phyloP scores from a whole-genome alignment of 1,140 invertebrate genomes.

The Plectrocnemia conspersa region DNA sequence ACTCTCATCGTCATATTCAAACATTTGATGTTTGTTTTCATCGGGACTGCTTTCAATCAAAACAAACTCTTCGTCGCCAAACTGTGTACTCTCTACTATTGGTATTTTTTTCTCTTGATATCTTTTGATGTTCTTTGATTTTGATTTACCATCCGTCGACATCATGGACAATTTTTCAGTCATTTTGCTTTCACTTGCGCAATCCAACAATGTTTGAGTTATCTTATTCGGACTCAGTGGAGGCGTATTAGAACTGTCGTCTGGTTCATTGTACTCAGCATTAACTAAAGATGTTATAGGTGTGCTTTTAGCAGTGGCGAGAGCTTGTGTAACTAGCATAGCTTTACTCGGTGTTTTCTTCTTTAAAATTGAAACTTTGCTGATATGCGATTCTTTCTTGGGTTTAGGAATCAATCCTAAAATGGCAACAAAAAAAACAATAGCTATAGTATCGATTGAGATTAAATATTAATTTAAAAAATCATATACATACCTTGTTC shows the following conservation, averaged over 20 bases:
- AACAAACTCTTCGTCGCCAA: constrained; percentile 37
- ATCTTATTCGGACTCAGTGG: constrained; percentile 47
- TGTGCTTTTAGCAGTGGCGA: constrained; percentile 46
- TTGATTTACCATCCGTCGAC: constrained; percentile 4
- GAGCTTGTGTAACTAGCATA: constrained; percentile 49
- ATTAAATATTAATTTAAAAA: too few relatives aligned
- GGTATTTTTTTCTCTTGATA: constrained; percentile 21
- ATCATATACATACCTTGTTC: constrained; percentile 14
- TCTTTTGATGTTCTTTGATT: constrained; percentile 19
- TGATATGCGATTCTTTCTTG: constrained; percentile 50
- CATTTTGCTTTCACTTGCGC: constrained; percentile 32
- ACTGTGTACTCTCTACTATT: constrained; percentile 14
- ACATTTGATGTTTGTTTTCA: constrained; percentile 44
- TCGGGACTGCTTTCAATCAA: constrained; percentile 41
- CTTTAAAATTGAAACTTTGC: constrained; percentile 55
- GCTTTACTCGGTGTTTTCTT: constrained; percentile 49
- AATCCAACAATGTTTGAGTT: constrained; percentile 36
- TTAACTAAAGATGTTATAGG: constrained; percentile 53
- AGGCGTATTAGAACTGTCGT: constrained; percentile 57
- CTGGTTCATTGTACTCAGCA: constrained; percentile 60
- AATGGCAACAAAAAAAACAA: constrained; percentile 15
- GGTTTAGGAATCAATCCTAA: constrained; percentile 44
- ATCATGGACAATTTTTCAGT: constrained; percentile 35
- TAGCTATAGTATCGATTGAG: too few relatives aligned
- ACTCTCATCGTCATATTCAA: constrained; percentile 59